These are phyloP conservation scores for Anarhynchus alexandrinus DNA, from an alignment of 2,113 vertebrate genomes.

Conservation along the genomic window DNA sequence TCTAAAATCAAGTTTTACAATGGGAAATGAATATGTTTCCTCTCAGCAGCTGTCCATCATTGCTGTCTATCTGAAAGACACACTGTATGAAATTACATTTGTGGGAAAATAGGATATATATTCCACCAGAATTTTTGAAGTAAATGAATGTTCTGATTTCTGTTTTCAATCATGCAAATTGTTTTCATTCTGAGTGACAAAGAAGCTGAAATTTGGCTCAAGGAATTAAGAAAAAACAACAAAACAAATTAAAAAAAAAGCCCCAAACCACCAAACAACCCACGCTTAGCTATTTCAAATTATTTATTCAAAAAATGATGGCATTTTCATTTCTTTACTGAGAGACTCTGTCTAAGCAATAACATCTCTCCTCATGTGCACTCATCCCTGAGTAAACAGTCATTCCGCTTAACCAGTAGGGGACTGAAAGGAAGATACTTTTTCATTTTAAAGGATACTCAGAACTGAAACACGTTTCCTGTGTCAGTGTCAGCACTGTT, in stretches of 20 bases:
- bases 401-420: neutral
- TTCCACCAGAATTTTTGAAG: neutral
- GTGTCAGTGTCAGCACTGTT: neutral
- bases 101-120: neutral
- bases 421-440: neutral
- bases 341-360: neutral
- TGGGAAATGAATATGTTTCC: neutral
- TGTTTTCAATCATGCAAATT: neutral
- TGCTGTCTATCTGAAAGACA: neutral
- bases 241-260: neutral
- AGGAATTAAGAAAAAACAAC: neutral
- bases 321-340: neutral
- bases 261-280: neutral
- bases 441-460: neutral
- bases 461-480: neutral
- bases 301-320: neutral
- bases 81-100: neutral
- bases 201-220: neutral
- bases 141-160: neutral
- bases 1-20: neutral
- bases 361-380: neutral
- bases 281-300: neutral
- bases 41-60: neutral
- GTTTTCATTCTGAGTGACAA: neutral
- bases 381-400: neutral